Evolutionary conservation across 2,888 invertebrate genomes (phyloP).

Genomic region (Trimorus sp.): DNA sequence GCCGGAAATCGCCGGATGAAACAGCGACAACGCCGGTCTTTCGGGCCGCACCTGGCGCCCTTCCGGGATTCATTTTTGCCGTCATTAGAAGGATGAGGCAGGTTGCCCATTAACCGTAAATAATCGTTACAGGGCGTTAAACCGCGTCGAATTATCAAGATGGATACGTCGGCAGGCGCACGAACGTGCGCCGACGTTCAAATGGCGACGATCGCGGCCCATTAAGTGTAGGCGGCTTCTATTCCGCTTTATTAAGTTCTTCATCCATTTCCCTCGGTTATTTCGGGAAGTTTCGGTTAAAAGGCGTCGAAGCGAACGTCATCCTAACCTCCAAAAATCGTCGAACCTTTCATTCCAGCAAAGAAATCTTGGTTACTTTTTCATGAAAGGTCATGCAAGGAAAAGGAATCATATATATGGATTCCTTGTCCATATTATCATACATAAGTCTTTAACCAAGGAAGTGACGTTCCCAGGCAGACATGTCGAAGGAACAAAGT

Average conservation of each 20-base stretch:
- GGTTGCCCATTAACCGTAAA: constrained; percentile 75
- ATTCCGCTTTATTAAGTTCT: constrained; percentile 22
- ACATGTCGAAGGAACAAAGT: too few species aligned
- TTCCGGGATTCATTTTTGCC: constrained; percentile 71
- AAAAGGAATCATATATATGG: too few species aligned
- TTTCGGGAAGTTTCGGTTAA: too few species aligned
- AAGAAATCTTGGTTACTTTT: too few species aligned
- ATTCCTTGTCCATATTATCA: too few species aligned
- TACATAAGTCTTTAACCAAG: too few species aligned
- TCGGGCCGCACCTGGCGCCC: constrained; percentile 55
- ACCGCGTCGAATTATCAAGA: constrained; percentile 78
- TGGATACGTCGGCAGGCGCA: constrained; percentile 70
- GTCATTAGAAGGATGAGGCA: constrained; percentile 65
- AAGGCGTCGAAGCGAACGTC: too few species aligned
- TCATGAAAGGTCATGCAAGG: too few species aligned
- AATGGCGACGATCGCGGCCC: constrained; percentile 43
- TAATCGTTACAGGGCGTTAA: constrained; percentile 76
- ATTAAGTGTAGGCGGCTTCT: constrained; percentile 4
- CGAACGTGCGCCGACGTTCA: constrained; percentile 53
- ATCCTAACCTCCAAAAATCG: too few species aligned
- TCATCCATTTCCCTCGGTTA: too few species aligned
- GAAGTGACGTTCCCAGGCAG: too few species aligned
- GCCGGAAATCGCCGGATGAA: constrained; percentile 42
- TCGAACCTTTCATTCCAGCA: too few species aligned
- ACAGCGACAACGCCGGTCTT: constrained; percentile 29